phyloP scores from a whole-genome alignment of 2,888 invertebrate species.

The Pyrochroa serraticornis region DNA sequence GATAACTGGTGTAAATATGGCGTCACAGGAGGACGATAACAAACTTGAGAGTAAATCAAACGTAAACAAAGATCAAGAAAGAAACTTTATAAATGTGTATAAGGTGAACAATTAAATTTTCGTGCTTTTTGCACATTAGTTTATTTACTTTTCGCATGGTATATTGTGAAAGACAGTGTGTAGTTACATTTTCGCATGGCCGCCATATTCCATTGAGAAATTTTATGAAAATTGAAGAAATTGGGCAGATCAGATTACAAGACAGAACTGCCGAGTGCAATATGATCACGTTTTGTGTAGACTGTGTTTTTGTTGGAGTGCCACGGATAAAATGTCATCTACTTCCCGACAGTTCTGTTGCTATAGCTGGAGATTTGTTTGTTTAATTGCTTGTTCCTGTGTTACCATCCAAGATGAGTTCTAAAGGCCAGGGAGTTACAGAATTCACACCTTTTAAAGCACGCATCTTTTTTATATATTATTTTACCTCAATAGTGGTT shows the following conservation, averaged over 20 bases:
- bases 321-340: constrained; percentile 44
- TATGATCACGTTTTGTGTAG: constrained; percentile 44
- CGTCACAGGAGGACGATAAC: constrained; percentile 56
- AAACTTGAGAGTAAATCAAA: constrained; percentile 53
- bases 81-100: constrained; percentile 54
- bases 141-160: constrained; percentile 53
- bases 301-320: constrained; percentile 44
- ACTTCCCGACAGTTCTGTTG: constrained; percentile 30
- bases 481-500: constrained; percentile 47
- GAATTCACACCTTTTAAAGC: constrained; percentile 51
- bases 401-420: constrained; percentile 49
- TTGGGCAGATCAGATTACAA: constrained; percentile 34
- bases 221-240: constrained; percentile 48
- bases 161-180: constrained; percentile 51
- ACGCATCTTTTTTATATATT: constrained; percentile 52
- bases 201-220: constrained; percentile 54
- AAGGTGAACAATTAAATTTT: constrained; percentile 55
- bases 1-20: constrained; percentile 54
- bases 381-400: constrained; percentile 50
- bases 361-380: constrained; percentile 49
- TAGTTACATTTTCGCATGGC: constrained; percentile 55
- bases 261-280: constrained; percentile 40
- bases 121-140: constrained; percentile 53
- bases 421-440: constrained; percentile 42
- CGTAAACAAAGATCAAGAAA: constrained; percentile 54